Evolutionary conservation across 2,113 vertebrate genomes (phyloP).

Genomic region (Loxodonta africana): DNA sequence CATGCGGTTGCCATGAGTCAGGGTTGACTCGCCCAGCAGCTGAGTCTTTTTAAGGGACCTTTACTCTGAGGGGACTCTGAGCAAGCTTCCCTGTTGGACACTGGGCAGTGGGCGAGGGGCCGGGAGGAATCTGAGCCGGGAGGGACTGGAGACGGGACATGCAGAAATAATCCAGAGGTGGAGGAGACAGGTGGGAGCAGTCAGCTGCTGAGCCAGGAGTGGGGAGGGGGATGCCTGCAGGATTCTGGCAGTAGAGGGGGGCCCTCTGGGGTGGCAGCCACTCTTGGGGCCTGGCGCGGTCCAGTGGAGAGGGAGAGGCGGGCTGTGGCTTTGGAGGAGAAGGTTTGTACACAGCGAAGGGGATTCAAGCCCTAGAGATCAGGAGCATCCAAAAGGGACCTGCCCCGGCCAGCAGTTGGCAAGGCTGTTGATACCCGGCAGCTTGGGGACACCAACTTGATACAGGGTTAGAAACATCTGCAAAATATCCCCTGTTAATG

Average conservation of each 20-base stretch:
- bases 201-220: not conserved
- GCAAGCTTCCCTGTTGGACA: not conserved
- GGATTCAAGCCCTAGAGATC: not conserved
- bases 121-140: not conserved
- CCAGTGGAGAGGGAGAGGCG: not conserved
- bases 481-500: accelerated
- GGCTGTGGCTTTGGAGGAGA: not conserved
- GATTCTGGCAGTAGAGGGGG: no score
- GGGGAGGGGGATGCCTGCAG: no score
- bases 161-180: not conserved
- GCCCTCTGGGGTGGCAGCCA: accelerated
- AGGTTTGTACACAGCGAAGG: not conserved
- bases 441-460: not conserved
- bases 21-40: not conserved
- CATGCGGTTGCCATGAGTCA: not conserved
- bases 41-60: not conserved
- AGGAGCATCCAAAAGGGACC: not conserved
- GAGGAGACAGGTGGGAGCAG: accelerated
- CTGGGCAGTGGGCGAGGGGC: not conserved
- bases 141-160: not conserved
- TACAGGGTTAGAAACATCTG: no score
- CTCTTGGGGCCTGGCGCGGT: not conserved
- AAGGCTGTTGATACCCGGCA: not conserved
- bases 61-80: not conserved
- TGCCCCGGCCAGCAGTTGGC: not conserved